Evolutionary conservation across 1,140 invertebrate species (phyloP), one percentile per base, ranked within the genome.

Genomic region (Cotesia chilonis): DNA sequence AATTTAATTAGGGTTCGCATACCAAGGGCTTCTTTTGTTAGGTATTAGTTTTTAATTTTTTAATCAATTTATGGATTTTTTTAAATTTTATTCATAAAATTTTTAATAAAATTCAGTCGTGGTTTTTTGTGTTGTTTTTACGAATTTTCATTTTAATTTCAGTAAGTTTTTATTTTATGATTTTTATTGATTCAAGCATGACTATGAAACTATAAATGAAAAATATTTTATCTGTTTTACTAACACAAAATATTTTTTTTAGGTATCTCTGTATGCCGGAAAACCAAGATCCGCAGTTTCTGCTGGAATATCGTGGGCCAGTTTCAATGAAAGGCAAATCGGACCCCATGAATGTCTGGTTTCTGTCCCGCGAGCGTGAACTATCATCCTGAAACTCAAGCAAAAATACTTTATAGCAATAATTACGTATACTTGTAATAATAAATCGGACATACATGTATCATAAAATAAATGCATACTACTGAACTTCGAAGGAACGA

Each of bases 321-420:
- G 92, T 98, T 2, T 84, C 85, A n/a, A 98, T 97, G 95, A 97
- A 98, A 87, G 97, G 96, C 38, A 96, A 96, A 86, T 92, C 94
- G 1, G 94, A 96, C 74, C 96, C 96, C 2, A 98, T 98, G 96
- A 92, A 96, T 79, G 95, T 96, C 10, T 98, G 95, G 93, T 95
- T 97, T 86, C 86, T 98, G 63, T 92, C 92, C 28, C 87, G 93
- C 78, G 84, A 87, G 71, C 80, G 80, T n/a, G 86, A 88, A 73
- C 72, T 85, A 38, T n/a, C 75, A 28, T 77, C 80, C 14, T 86
- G 84, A 81, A 72, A 51, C 14, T 59, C 57, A 17, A 63, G 38
- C n/a, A 17, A 59, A 47, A 37, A 67, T 12, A n/a, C 47, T 35
- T 20, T 9, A 59, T 20, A 28, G 20, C 17, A 59, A 20, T 20